Base-by-base conservation (phyloP, 2,888 invertebrate species). In the Auanema freiburgensis region DNA sequence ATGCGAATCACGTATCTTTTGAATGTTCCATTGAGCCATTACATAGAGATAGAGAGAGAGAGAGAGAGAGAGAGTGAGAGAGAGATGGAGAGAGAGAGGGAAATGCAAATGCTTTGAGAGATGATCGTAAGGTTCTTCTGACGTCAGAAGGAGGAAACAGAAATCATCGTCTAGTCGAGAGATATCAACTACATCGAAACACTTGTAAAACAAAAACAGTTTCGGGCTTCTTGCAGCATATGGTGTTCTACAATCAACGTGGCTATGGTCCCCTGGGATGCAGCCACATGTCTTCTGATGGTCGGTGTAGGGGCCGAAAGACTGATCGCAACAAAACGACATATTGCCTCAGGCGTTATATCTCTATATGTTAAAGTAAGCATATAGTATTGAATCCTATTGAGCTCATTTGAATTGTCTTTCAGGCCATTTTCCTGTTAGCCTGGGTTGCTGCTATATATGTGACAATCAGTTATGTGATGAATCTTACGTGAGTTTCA, bases 261-360 rank as follows among this genome's bases (percentile, higher is more conserved):
- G 2, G 14, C 53, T 18, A 66, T 69, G 66, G 66, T 69, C n/a
- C 69, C 69, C 16, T 69, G 69, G 69, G 69, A 69, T 46, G 66
- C 65, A 1, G 66, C 69, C 1, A 65, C 69, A 5, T 63, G 63
- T 55, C 56, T 69, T 18, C 49, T 69, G 41, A 67, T 67, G 64
- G 51, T 67, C 12, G 69, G 66, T 2, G 64, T 69, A 12, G 69
- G 69, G 12, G 57, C 61, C 1, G 69, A 69, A 46, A 43, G 69
- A 21, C 59, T 69, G 0, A 63, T 65, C 21, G 66, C 69, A 2
- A 69, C 66, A 4, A 66, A 63, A 40, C 41, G 54, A 24, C 60
- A 57, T 16, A 56, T 69, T 24, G 66, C 66, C 10, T 56, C 59
- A n/a, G 69, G 65, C 2, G 61, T 63, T 14, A 60, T 69, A 14